Evolutionary conservation across 1,140 invertebrate genomes (phyloP).

Genomic region (Scylla paramamosain): DNA sequence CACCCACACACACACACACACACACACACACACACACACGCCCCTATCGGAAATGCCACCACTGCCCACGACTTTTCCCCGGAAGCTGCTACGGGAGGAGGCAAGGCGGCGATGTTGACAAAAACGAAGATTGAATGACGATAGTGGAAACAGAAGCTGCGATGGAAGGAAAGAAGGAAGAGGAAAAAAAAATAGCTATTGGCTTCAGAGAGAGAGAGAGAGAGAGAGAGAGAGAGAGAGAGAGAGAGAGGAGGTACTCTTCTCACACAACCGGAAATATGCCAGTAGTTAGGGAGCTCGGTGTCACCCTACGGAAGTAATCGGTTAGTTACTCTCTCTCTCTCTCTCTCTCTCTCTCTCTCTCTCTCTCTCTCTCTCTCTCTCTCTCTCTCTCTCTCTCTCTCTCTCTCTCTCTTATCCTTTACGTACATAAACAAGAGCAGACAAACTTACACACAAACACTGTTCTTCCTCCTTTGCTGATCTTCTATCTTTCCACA

Average conservation of each 20-base stretch:
- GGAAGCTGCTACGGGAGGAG: not conserved
- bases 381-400: not conserved
- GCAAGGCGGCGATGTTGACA: not conserved
- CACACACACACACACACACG: not conserved
- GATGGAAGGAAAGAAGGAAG: not conserved
- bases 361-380: slow-evolving; percentile 25
- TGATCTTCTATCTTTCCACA: not conserved
- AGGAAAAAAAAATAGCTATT: not conserved
- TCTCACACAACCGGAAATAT: slow-evolving; percentile 34
- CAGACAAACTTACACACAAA: not conserved
- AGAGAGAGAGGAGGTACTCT: slow-evolving; percentile 30
- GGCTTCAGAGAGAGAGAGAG: slow-evolving; percentile 39
- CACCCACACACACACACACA: not conserved
- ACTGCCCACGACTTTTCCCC: not conserved
- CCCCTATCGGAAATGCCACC: slow-evolving; percentile 30
- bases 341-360: slow-evolving; percentile 58
- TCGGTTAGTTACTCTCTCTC: slow-evolving; percentile 44
- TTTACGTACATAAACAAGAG: not conserved
- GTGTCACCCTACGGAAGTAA: slow-evolving; percentile 36
- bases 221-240: slow-evolving; percentile 39
- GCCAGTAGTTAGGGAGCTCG: not conserved
- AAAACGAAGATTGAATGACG: not conserved
- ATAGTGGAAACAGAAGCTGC: not conserved
- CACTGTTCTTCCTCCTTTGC: not conserved
- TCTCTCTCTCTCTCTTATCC: slow-evolving; percentile 31